These are phyloP conservation scores for Cryptoleucopteryx plumbea DNA, from an alignment of 2,113 vertebrate species.

Conservation along the genomic window DNA sequence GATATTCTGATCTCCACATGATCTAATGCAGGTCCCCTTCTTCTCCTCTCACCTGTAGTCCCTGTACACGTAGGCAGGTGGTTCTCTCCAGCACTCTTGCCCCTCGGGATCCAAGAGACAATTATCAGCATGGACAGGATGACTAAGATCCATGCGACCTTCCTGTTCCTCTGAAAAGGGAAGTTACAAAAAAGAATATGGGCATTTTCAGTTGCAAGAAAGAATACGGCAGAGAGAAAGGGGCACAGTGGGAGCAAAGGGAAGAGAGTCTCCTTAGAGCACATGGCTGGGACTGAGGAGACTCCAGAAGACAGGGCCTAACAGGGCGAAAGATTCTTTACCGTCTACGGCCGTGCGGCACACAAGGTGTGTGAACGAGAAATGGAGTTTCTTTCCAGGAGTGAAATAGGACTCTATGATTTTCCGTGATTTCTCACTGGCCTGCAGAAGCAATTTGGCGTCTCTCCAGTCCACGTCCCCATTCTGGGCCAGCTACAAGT, in stretches of 20 bases:
- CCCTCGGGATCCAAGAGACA: constrained; percentile 93
- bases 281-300: neutral
- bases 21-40: neutral
- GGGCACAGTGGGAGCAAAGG: neutral
- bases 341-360: constrained; percentile 88
- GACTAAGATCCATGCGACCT: constrained; percentile 89
- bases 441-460: constrained; percentile 81
- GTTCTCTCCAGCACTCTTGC: constrained; percentile 90
- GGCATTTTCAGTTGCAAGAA: neutral
- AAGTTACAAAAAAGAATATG: neutral
- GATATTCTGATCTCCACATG: neutral
- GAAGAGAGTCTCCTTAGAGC: neutral
- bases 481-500: constrained; percentile 80
- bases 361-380: constrained; percentile 93
- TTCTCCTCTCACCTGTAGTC: constrained; percentile 85
- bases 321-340: constrained; percentile 36
- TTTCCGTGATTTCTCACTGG: constrained; percentile 80
- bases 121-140: constrained; percentile 95
- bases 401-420: constrained; percentile 91
- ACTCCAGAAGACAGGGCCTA: neutral
- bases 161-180: constrained; percentile 82
- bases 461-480: constrained; percentile 82
- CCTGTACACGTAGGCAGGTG: constrained; percentile 89
- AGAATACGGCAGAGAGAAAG: neutral
- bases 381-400: constrained; percentile 80